A percentile compares a stretch with the other conserved stretches of the same genome.
phyloP scores from a whole-genome alignment of 2,797 vertebrate species.

The Discoglossus pictus region DNA sequence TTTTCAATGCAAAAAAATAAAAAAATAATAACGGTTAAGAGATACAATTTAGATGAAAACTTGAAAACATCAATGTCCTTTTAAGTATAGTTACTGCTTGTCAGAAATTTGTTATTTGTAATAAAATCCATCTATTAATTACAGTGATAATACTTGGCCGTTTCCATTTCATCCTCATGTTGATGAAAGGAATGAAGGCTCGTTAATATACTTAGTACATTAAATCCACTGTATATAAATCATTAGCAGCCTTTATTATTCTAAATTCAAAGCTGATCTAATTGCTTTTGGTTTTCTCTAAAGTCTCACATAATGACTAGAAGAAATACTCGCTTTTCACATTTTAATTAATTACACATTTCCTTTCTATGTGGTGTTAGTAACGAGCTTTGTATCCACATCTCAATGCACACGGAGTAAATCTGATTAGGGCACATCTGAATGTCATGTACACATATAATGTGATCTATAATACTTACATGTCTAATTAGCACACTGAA shows the following conservation, averaged over 20 bases:
- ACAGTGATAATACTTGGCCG: too few relatives aligned
- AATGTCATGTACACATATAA: background rate
- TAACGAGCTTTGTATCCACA: background rate
- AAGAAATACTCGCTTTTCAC: background rate
- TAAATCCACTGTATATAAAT: background rate
- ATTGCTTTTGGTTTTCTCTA: background rate
- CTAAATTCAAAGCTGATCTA: background rate
- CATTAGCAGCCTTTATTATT: background rate
- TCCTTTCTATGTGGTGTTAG: background rate
- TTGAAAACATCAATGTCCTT: too few relatives aligned
- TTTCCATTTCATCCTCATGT: too few relatives aligned
- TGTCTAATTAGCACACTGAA: background rate
- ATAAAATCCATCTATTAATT: too few relatives aligned
- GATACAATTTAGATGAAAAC: too few relatives aligned
- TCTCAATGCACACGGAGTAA: background rate
- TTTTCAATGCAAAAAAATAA: too few relatives aligned
- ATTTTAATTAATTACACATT: conserved; percentile 3
- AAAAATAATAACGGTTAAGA: too few relatives aligned
- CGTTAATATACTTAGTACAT: too few relatives aligned
- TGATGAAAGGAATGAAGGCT: too few relatives aligned
- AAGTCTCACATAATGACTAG: background rate
- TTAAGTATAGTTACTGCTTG: too few relatives aligned
- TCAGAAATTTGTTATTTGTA: too few relatives aligned
- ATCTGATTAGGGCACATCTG: background rate
- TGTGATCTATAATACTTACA: background rate